Evolutionary conservation across 1,140 invertebrate genomes (phyloP).

Genomic region (Sinonovacula constricta): DNA sequence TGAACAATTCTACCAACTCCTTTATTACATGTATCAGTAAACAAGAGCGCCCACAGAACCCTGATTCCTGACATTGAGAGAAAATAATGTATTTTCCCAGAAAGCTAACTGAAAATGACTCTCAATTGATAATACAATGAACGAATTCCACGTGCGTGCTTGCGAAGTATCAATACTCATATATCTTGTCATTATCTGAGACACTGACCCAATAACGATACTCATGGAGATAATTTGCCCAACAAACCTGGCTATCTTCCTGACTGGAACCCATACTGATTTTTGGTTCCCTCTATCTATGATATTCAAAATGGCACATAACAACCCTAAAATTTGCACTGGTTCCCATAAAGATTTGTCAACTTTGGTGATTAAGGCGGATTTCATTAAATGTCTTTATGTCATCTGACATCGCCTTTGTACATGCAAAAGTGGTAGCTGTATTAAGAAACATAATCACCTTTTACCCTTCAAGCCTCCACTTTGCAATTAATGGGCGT

Average conservation of each 20-base stretch:
- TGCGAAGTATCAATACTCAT: conserved; percentile 7
- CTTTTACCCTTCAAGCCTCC: too few species aligned
- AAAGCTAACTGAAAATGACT: too few species aligned
- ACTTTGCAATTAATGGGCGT: conserved; percentile 4
- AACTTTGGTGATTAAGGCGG: neutral
- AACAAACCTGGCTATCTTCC: conserved; percentile 2
- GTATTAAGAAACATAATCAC: conserved; percentile 16
- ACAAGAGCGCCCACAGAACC: too few species aligned
- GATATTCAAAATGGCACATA: conserved; percentile 7
- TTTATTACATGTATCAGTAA: conserved; percentile 15
- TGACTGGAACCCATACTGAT: neutral
- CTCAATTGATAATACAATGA: neutral
- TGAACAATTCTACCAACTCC: conserved; percentile 31
- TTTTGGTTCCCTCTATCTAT: neutral
- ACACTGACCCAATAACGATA: conserved; percentile 15
- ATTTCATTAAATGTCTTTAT: conserved; percentile 16
- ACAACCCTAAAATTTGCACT: conserved; percentile 13
- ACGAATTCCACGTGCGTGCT: too few species aligned
- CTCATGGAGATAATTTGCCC: too few species aligned
- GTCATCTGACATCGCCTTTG: neutral
- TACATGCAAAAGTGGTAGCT: neutral
- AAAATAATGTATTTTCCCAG: too few species aligned
- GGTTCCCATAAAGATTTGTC: too few species aligned
- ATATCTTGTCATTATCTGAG: conserved; percentile 22
- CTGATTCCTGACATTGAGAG: too few species aligned